Conservation (phyloP, 1,140 invertebrate genomes). For the Bradysia coprophila region DNA sequence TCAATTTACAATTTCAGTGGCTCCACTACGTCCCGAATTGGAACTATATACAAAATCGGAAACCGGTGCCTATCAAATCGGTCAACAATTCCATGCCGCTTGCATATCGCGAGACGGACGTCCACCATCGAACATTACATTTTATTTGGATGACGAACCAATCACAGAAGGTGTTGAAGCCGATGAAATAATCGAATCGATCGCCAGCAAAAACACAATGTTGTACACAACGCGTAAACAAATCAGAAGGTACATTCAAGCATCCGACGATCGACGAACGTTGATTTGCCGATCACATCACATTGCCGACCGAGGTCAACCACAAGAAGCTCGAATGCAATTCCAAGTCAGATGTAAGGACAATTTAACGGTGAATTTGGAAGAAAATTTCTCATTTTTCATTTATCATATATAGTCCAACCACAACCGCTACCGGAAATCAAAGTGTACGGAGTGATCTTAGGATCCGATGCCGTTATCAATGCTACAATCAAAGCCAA, state of each 20-base stretch:
- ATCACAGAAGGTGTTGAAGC: conserved; percentile 32
- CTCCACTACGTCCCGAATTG: conserved; percentile 36
- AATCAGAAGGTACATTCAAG: conserved; percentile 33
- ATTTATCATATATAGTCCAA: conserved; percentile 8
- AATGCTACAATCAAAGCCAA: conserved; percentile 47
- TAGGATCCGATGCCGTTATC: conserved; percentile 43
- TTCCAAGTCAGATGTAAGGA: conserved; percentile 42
- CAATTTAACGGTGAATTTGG: not conserved
- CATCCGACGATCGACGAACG: conserved; percentile 40
- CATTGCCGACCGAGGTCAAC: conserved; percentile 28
- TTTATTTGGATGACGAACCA: conserved; percentile 39
- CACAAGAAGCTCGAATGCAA: conserved; percentile 26
- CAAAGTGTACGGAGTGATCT: conserved; percentile 43
- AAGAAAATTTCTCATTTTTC: not conserved
- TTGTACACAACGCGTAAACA: conserved; percentile 39
- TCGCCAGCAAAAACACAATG: conserved; percentile 21
- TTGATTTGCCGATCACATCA: conserved; percentile 45
- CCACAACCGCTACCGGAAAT: conserved; percentile 30
- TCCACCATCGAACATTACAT: conserved; percentile 49
- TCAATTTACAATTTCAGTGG: conserved; percentile 23
- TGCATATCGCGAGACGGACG: conserved; percentile 46
- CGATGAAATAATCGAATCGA: conserved; percentile 25
- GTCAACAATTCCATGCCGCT: conserved; percentile 36
- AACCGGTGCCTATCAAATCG: conserved; percentile 28
- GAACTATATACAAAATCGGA: conserved; percentile 26